phyloP scores from a whole-genome alignment of 2,113 vertebrate genomes.

The Clarias macrocephalus region DNA sequence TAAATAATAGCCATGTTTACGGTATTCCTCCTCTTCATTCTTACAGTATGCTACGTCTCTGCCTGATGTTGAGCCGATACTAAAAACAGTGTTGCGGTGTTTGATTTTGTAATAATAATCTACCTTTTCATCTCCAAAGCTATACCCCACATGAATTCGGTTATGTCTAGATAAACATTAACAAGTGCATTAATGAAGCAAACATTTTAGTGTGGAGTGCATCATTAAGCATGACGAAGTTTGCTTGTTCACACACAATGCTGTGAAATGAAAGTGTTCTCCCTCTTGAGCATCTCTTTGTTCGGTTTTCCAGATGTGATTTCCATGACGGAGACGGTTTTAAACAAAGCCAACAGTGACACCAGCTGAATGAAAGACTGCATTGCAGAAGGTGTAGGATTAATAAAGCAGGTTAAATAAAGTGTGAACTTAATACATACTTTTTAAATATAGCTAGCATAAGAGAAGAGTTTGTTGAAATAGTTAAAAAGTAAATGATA shows the following conservation, averaged over 20 bases:
- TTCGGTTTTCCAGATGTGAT: not conserved
- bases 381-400: not conserved
- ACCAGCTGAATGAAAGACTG: slow-evolving; percentile 1
- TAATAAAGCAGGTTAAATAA: not conserved
- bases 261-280: not conserved
- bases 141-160: not conserved
- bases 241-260: not conserved
- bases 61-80: not conserved
- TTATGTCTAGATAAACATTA: not conserved
- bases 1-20: not conserved
- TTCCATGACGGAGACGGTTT: not conserved
- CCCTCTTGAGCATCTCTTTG: not conserved
- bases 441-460: not conserved
- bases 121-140: not conserved
- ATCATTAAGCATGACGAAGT: not conserved
- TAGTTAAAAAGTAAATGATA: too few species aligned
- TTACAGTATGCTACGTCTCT: not conserved
- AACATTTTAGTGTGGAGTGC: not conserved
- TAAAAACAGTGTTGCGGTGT: not conserved
- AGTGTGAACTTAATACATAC: not conserved
- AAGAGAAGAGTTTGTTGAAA: too few species aligned
- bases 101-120: not conserved
- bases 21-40: not conserved
- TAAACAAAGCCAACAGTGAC: slow-evolving; percentile 11
- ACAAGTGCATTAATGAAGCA: not conserved